Conservation (phyloP, 2,113 vertebrate genomes). For the Asarcornis scutulata region DNA sequence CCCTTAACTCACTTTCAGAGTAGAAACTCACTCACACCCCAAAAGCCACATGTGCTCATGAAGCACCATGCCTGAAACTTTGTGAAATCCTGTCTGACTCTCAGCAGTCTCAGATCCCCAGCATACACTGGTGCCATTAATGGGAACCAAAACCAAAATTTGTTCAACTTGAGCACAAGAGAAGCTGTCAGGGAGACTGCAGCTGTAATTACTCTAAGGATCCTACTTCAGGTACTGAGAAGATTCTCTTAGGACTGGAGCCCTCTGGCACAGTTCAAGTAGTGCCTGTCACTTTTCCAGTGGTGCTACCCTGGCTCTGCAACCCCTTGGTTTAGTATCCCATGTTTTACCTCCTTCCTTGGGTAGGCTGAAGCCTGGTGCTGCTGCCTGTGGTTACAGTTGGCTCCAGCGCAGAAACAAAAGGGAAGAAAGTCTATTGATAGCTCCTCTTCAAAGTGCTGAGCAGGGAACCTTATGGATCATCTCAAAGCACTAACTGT, state of each 20-base stretch:
- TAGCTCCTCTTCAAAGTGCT: not conserved
- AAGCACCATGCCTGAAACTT: not conserved
- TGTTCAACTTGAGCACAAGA: not conserved
- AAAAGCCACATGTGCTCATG: not conserved
- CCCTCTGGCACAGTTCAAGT: not conserved
- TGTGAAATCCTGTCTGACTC: not conserved
- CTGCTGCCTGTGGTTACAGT: not conserved
- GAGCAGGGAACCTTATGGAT: not conserved
- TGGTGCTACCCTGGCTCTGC: not conserved
- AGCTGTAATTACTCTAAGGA: not conserved
- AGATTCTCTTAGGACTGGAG: not conserved
- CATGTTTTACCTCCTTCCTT: not conserved
- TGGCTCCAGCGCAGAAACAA: not conserved
- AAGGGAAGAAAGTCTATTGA: not conserved
- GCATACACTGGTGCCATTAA: not conserved
- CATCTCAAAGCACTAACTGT: not conserved
- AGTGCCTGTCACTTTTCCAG: not conserved
- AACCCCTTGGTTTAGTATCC: not conserved
- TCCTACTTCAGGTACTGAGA: not conserved
- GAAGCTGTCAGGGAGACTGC: not conserved
- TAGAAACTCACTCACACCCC: not conserved
- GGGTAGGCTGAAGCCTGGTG: not conserved
- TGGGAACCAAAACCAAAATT: not conserved
- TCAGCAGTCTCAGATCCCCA: not conserved
- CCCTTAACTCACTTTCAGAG: not conserved